Base-by-base conservation (phyloP, 2,113 vertebrate species). In the Festucalex cinctus region DNA sequence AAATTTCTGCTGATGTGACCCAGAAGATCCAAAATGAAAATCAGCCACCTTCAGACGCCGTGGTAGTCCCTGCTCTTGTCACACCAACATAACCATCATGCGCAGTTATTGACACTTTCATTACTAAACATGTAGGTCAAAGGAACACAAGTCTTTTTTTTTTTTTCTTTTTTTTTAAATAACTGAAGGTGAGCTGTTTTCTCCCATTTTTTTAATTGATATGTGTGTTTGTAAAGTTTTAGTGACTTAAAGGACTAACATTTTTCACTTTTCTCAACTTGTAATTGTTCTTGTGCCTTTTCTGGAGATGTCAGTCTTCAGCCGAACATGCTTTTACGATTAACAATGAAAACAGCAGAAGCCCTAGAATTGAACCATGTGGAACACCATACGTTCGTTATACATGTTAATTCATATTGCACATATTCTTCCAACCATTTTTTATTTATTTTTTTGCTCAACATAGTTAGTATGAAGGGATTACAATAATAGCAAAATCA, bases 11-110 rank as follows among this genome's bases (percentile, higher is more conserved):
- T 20, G 93, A 93, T 20, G 86, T 92, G 53, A 92, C 92, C 86
- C 95, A 94, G 85, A 91, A 93, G 88, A 88, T 90, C 51, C 94
- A 95, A 83, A 89, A 78, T 62, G 91, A 94, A 10, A 82, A 80
- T 53, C 86, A 46, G 2, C 62, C 86, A 0, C 53, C 65, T 3
- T 62, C 77, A 0, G 78, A 44, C 61, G 80, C 75, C 63, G 76
- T 87, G 61, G 72, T n/a, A 16, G 85, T 89, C 57, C 89, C 86
- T 0, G 88, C 73, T 4, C 74, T 88, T 1, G 73, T 89, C 74
- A 85, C 83, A 0, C 85, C 86, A 28, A 91, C 92, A 10, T 95
- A 96, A 89, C 66, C 44, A 13, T 37, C 48, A 56, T 65, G 62
- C 35, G 26, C 36, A n/a, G 44, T 44, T 56, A 73, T 68, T 78